Conservation (phyloP, 2,888 invertebrate species). For the Antitype chi region DNA sequence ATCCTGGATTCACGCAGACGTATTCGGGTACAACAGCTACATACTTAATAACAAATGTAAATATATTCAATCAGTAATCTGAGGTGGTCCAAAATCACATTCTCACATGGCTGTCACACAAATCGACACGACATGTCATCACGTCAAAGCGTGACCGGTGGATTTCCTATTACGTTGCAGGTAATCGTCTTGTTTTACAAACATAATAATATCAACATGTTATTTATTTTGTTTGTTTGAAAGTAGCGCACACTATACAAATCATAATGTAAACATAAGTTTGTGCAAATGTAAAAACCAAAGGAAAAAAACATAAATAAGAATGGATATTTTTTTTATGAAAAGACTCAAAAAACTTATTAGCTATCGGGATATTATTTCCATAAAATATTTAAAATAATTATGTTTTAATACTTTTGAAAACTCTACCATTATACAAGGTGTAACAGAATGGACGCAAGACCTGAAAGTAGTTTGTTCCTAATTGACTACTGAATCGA, state of each 20-base stretch:
- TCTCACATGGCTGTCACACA: slow-evolving; percentile 26
- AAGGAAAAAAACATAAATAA: background rate
- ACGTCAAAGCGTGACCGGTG: slow-evolving; percentile 32
- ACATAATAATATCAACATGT: slow-evolving; percentile 7
- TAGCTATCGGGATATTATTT: background rate
- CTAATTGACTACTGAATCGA: no score
- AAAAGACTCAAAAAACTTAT: background rate
- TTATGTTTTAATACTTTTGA: background rate
- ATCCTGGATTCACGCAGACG: background rate
- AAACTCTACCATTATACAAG: background rate
- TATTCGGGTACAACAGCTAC: background rate
- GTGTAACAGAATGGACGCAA: no score
- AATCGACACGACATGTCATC: slow-evolving; percentile 28
- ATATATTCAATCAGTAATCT: background rate
- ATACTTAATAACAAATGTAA: background rate
- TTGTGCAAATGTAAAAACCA: background rate
- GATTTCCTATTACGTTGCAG: slow-evolving; percentile 11
- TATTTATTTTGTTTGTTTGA: background rate
- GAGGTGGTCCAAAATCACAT: background rate
- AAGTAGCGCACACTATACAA: background rate
- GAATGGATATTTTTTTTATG: background rate
- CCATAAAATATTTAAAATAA: background rate
- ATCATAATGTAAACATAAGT: background rate
- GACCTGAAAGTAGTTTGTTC: no score
- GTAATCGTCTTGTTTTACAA: slow-evolving; percentile 12